Conservation (phyloP, 2,888 invertebrate genomes). For the Eremobia ochroleuca region DNA sequence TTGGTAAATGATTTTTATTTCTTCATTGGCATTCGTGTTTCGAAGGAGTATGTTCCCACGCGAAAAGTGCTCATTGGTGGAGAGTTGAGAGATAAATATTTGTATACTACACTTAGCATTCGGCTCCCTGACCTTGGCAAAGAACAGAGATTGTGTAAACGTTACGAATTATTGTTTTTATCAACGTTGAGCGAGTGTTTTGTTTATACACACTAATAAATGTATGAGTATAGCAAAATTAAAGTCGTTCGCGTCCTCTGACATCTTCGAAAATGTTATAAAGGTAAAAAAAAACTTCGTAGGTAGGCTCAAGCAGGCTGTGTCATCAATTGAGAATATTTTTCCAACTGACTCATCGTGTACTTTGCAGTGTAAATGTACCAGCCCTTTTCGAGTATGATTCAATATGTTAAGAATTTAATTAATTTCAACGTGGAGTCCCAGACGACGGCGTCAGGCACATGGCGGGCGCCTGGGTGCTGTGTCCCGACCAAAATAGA, state of each 20-base stretch:
- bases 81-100: constrained; percentile 89
- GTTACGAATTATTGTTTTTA: constrained; percentile 51
- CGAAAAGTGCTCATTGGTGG: constrained; percentile 83
- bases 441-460: constrained; percentile 84
- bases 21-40: constrained; percentile 59
- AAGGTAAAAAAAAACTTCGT: not conserved
- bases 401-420: constrained; percentile 82
- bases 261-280: constrained; percentile 33
- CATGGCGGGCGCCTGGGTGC: constrained; percentile 87
- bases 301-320: constrained; percentile 1
- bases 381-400: constrained; percentile 73
- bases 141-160: constrained; percentile 60
- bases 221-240: not conserved
- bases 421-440: constrained; percentile 82
- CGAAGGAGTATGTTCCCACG: constrained; percentile 83
- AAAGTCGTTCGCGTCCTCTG: constrained; percentile 17
- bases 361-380: constrained; percentile 39
- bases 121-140: constrained; percentile 80
- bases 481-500: constrained; percentile 87
- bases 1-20: constrained; percentile 34
- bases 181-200: constrained; percentile 28
- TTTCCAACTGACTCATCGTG: constrained; percentile 39
- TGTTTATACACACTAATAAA: constrained; percentile 45
- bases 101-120: constrained; percentile 80
- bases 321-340: constrained; percentile 37